Evolutionary conservation across 2,113 vertebrate genomes (phyloP).

Genomic region (Eublepharis macularius): DNA sequence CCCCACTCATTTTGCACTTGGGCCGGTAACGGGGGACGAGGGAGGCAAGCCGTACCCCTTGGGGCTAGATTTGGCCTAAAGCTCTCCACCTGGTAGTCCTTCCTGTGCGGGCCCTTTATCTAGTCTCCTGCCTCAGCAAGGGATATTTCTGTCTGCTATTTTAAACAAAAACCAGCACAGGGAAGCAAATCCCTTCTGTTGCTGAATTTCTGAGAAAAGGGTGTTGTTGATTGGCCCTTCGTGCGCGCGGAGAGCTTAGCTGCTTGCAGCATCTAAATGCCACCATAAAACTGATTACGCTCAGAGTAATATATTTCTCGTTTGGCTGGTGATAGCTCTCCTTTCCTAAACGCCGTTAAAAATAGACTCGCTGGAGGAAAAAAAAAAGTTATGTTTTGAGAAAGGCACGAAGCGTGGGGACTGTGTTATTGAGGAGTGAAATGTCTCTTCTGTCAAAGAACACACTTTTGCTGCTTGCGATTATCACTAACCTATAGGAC

Average conservation of each 20-base stretch:
- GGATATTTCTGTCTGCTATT: conserved; percentile 21
- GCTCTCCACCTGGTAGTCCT: background rate
- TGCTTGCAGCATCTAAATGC: conserved; percentile 13
- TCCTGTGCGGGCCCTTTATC: conserved; percentile 26
- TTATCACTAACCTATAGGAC: background rate
- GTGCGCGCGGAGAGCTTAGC: background rate
- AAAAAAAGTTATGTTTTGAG: background rate
- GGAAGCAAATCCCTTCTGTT: conserved; percentile 13
- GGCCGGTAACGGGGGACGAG: no score
- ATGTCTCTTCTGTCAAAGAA: background rate
- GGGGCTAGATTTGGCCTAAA: background rate
- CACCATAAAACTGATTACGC: conserved; percentile 16
- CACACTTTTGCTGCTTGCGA: background rate
- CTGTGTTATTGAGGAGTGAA: background rate
- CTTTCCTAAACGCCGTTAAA: background rate
- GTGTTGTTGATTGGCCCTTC: conserved; percentile 15
- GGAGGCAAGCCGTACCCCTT: background rate
- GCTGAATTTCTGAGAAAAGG: conserved; percentile 45
- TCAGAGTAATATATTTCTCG: conserved; percentile 16
- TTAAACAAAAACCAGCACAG: background rate
- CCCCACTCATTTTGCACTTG: no score
- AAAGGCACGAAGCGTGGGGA: background rate
- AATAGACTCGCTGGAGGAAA: background rate
- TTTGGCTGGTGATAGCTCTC: conserved; percentile 14
- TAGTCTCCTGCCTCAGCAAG: conserved; percentile 27